phyloP scores from a whole-genome alignment of 2,113 vertebrate species.

The Epinephelus moara region DNA sequence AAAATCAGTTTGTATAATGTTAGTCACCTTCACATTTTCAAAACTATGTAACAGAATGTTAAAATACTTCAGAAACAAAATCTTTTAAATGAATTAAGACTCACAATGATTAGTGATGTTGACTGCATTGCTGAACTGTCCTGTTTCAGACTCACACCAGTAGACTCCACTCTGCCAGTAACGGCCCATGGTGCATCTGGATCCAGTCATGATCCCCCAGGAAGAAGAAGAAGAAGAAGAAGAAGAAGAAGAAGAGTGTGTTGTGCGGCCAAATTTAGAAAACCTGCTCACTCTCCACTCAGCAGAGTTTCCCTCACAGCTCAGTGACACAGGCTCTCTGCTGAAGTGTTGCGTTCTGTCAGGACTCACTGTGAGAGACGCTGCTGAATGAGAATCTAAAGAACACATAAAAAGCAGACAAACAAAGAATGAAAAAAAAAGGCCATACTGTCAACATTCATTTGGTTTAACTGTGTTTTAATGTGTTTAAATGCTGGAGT shows the following conservation, averaged over 20 bases:
- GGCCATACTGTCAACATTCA: background rate
- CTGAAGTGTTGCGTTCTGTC: constrained; percentile 49
- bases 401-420: background rate
- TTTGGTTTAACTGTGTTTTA: background rate
- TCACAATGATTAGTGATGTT: background rate
- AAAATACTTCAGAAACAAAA: background rate
- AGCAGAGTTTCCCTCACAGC: constrained; percentile 41
- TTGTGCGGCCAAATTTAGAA: rapidly evolving
- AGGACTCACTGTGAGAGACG: constrained; percentile 38
- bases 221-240: no score
- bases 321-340: constrained; percentile 19
- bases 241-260: rapidly evolving
- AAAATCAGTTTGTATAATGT: no score
- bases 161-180: background rate
- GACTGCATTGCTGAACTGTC: constrained; percentile 6
- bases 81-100: background rate
- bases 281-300: constrained; percentile 36
- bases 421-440: background rate
- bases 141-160: constrained; percentile 18
- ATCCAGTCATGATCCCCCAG: background rate
- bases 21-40: background rate
- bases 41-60: background rate
- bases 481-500: background rate
- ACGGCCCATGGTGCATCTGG: background rate
- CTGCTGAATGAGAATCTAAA: constrained; percentile 24